Conservation (phyloP, 2,113 vertebrate species). For the Daboia siamensis region DNA sequence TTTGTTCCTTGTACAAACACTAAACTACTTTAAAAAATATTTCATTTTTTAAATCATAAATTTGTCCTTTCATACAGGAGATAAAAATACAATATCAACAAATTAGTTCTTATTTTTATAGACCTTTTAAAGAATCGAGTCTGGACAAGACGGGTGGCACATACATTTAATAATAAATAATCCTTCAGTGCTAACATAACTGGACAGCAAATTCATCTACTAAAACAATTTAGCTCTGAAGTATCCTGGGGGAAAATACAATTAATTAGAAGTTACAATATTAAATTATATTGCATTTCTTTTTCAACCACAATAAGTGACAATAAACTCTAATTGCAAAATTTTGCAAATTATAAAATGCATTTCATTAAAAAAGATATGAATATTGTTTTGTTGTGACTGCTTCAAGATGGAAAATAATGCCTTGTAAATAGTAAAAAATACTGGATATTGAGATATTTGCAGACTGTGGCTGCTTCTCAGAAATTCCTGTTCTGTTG, state of each 20-base stretch:
- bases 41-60: conserved; percentile 61
- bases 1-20: conserved; percentile 70
- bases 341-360: background rate
- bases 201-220: conserved; percentile 64
- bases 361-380: background rate
- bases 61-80: conserved; percentile 44
- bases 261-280: conserved; percentile 71
- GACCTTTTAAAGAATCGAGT: background rate
- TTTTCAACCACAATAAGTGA: conserved; percentile 63
- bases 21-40: conserved; percentile 69
- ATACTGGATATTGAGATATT: background rate
- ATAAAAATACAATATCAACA: background rate
- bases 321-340: conserved; percentile 40
- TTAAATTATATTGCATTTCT: conserved; percentile 56
- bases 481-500: background rate
- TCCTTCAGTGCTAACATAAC: conserved; percentile 69
- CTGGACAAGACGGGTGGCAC: background rate
- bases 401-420: background rate
- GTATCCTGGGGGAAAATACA: conserved; percentile 70
- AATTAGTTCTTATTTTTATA: background rate
- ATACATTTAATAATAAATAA: conserved; percentile 45
- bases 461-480: background rate
- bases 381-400: background rate
- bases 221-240: conserved; percentile 71
- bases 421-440: background rate